Evolutionary conservation across 2,888 invertebrate species (phyloP), one percentile per base, ranked within the genome.

Genomic region (Pterostichus madidus): DNA sequence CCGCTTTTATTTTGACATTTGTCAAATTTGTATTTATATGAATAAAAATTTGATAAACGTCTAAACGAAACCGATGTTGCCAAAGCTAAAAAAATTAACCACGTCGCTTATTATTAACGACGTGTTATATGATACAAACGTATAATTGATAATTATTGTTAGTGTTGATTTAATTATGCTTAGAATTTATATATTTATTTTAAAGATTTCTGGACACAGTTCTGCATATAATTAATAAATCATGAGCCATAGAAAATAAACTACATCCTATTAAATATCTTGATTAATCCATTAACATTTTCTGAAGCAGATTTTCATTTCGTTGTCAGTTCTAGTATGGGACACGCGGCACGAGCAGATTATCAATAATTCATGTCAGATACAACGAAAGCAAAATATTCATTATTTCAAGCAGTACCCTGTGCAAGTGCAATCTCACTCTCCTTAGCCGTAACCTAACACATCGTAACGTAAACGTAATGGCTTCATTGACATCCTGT

Each of bases 321-420:
- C 24, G 68, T 44, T 68, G 68, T 44, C 44, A 44, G 32, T 59
- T 56, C 5, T 32, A 24, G 1, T 1, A 24, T 17, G 39, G 4
- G 59, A 32, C 59, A 31, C 31, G 59, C 17, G 59, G 8, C 59
- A 59, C 59, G 31, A 68, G 17, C 39, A 17, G 31, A 5, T 64
- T 68, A 68, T 68, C 68, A 68, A 68, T 68, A 68, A 68, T 68
- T 68, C 68, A 68, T 68, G 15, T 44, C 68, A 39, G 44, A 15
- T 32, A 31, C 64, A 24, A 64, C 35, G 17, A 49, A 49, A 13
- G 10, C 31, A 59, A 59, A 59, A 59, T 59, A 59, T 59, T 59
- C 59, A 59, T 59, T 59, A 59, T 59, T 59, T 59, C 59, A 59
- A 59, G 24, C 59, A 24, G 59, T 59, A n/a, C 56, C 24, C n/a